Base-by-base conservation (phyloP, 2,113 vertebrate species). In the Propithecus coquereli region DNA sequence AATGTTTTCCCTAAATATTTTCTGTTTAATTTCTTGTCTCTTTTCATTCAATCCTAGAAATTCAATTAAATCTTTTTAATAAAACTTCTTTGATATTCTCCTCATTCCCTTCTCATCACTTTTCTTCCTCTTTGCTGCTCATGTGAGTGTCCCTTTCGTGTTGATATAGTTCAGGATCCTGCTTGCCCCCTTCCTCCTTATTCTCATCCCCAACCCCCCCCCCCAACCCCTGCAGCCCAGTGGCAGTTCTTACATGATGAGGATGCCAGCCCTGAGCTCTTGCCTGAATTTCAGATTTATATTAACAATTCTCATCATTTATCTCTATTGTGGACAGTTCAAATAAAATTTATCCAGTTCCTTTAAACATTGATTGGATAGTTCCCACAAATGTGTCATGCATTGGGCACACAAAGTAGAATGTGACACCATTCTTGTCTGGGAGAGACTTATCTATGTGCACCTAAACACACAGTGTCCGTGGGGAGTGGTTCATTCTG, bases 21-120 rank as follows among this genome's bases (percentile, higher is more conserved):
- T 80, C 25, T 65, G 73, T 95, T 87, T 73, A 57, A 54, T 90
- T 87, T 90, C 37, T 73, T 95, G 5, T 94, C n/a, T 82, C 23
- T 74, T 82, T 81, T 87, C 87, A 81, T 54, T 73, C 25, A 89
- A 32, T 43, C 25, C 65, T 66, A 90, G 59, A 83, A n/a, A 45
- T 84, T 86, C 14, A 63, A 4, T 91, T 90, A 74, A 68, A 40
- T 80, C 43, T 70, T 59, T 59, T 32, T 9, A n/a, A 70, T 66
- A 14, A 71, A 50, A 71, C n/a, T 63, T 79, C 6, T 92, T 77
- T 32, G 10, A 90, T 93, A 11, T 30, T 79, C 25, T 59, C 25
- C n/a, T 71, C 74, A 9, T 68, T 92, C 18, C 76, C 54, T 96
- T 61, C 23, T 52, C 27, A 52, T 91, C 18, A 23, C 9, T 90